phyloP scores from a whole-genome alignment of 2,888 invertebrate genomes.

The Cordylochernes scorpioides region DNA sequence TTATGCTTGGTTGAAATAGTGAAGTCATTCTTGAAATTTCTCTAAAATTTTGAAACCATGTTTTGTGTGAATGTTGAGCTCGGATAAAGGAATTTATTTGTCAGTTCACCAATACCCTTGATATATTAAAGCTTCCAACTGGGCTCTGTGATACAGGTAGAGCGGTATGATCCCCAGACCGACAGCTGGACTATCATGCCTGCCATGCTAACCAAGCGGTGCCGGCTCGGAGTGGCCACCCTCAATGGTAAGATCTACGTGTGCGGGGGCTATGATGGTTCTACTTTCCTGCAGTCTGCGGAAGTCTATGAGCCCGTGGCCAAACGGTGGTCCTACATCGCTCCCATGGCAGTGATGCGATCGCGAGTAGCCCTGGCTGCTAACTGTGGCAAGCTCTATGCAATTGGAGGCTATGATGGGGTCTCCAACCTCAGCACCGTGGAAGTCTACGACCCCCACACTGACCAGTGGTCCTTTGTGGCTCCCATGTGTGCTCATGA shows the following conservation, averaged over 20 bases:
- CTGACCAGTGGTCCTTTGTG: slow-evolving; percentile 42
- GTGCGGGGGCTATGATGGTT: slow-evolving; percentile 60
- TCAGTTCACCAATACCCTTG: no score
- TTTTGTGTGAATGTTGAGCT: no score
- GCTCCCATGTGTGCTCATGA: slow-evolving; percentile 58
- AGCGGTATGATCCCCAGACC: slow-evolving; percentile 43
- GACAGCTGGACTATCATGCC: slow-evolving; percentile 44
- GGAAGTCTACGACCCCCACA: slow-evolving; percentile 51
- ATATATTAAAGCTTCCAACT: no score
- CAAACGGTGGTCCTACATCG: slow-evolving; percentile 28
- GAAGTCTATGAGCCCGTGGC: slow-evolving; percentile 48
- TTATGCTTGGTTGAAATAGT: no score
- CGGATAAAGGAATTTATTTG: no score
- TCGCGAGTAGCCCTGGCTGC: slow-evolving; percentile 53
- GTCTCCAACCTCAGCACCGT: slow-evolving; percentile 50
- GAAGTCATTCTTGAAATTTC: no score
- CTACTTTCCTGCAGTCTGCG: slow-evolving; percentile 48
- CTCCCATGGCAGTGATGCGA: slow-evolving; percentile 52
- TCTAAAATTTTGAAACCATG: no score
- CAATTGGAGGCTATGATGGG: slow-evolving; percentile 44
- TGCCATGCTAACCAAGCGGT: slow-evolving; percentile 51
- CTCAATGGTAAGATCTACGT: slow-evolving; percentile 55
- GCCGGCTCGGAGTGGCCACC: slow-evolving; percentile 52
- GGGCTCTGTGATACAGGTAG: no score
- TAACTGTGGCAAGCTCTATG: slow-evolving; percentile 56